Evolutionary conservation across 2,797 vertebrate species (phyloP).

Genomic region (Nyctalus aviator): DNA sequence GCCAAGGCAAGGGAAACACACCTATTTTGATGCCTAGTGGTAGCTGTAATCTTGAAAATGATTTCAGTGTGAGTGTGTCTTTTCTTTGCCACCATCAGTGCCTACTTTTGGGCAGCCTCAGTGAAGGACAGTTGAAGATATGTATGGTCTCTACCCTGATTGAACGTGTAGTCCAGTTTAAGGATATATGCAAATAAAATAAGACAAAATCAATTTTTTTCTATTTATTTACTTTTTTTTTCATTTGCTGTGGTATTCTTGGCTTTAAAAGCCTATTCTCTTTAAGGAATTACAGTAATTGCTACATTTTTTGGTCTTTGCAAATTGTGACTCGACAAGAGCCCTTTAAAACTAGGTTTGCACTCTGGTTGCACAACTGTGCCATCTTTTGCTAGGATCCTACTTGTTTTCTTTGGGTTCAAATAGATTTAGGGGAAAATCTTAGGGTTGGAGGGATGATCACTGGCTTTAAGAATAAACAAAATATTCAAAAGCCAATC

Average conservation of each 20-base stretch:
- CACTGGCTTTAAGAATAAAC: constrained; percentile 17
- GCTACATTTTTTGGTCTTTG: constrained; percentile 7
- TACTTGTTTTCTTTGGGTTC: constrained; percentile 40
- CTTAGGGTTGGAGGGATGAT: not conserved
- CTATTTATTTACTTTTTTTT: not conserved
- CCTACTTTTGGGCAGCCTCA: not conserved
- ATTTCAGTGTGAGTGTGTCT: not conserved
- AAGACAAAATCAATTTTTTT: not conserved
- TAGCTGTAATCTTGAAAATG: not conserved
- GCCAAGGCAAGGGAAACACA: not conserved
- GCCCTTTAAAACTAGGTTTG: not conserved
- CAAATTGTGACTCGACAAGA: not conserved
- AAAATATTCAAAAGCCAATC: not conserved
- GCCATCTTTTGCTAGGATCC: not conserved
- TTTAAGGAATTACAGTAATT: not conserved
- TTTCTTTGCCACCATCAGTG: constrained; percentile 3
- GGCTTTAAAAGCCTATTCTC: not conserved
- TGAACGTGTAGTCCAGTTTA: not conserved
- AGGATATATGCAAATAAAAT: not conserved
- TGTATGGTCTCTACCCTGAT: not conserved
- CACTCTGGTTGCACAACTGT: not conserved
- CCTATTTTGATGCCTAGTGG: not conserved
- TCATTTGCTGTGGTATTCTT: not conserved
- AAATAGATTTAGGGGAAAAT: constrained; percentile 49
- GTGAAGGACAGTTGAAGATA: not conserved